Percentiles rank a stretch among this genome's conserved stretches.
Evolutionary conservation across 2,888 invertebrate species (phyloP).

Genomic region (Nasonia oneida): DNA sequence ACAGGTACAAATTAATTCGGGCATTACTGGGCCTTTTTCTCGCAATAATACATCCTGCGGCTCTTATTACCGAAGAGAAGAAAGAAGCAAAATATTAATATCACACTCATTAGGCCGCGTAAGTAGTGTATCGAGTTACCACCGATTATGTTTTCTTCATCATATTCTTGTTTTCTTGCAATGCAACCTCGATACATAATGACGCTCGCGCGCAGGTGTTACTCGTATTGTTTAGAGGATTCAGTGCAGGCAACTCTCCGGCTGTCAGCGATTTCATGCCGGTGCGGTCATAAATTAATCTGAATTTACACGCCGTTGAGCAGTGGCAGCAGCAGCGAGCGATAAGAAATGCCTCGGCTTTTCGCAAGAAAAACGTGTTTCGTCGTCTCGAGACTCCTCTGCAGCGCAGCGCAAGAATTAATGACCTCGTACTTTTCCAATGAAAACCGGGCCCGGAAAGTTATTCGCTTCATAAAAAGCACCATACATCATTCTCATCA

Average conservation of each 20-base stretch:
- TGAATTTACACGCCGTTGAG: constrained; percentile 3
- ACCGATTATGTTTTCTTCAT: background rate
- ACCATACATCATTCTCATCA: constrained; percentile 36
- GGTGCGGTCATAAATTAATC: background rate
- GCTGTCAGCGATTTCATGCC: background rate
- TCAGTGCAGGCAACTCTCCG: background rate
- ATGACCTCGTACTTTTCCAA: constrained; percentile 30
- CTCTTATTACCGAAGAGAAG: constrained; percentile 26
- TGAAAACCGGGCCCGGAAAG: background rate
- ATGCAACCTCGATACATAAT: background rate
- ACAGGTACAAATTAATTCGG: constrained; percentile 48
- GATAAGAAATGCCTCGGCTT: constrained; percentile 17
- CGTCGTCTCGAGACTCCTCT: background rate
- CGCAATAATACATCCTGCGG: background rate
- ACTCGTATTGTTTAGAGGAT: background rate
- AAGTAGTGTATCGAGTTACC: constrained; percentile 49
- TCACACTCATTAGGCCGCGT: constrained; percentile 45
- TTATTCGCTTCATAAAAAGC: background rate
- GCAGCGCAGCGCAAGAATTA: background rate
- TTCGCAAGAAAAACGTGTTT: constrained; percentile 20
- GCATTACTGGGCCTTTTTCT: constrained; percentile 16
- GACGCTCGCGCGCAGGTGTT: background rate
- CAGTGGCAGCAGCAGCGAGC: background rate
- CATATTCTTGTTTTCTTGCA: background rate
- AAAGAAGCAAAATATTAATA: constrained; percentile 21